phyloP scores from a whole-genome alignment of 1,140 invertebrate species.

The Acyrthosiphon pisum region DNA sequence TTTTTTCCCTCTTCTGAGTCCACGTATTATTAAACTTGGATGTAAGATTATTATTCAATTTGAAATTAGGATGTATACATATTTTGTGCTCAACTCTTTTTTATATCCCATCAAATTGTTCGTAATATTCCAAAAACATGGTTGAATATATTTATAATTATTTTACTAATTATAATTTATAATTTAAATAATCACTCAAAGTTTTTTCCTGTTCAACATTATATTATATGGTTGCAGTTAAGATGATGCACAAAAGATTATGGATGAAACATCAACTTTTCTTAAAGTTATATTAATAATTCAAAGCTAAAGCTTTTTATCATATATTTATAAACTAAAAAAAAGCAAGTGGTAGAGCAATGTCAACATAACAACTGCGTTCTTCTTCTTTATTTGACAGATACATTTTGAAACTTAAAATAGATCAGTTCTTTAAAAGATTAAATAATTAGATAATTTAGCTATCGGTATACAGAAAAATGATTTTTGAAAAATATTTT shows the following conservation, averaged over 20 bases:
- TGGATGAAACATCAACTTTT: conserved; percentile 20
- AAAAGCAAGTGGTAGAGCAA: not conserved
- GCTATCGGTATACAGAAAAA: not conserved
- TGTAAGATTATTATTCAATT: too few relatives aligned
- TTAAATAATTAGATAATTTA: not conserved
- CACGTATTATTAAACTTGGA: too few relatives aligned
- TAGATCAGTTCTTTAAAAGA: not conserved
- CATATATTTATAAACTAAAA: not conserved
- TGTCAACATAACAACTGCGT: not conserved
- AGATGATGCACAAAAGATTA: conserved; percentile 32
- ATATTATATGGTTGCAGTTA: not conserved
- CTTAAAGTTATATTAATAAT: conserved; percentile 34
- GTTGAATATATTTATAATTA: not conserved
- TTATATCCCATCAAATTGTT: not conserved
- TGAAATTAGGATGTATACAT: too few relatives aligned
- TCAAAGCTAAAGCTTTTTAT: not conserved
- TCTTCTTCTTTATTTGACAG: not conserved
- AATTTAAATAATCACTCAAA: conserved; percentile 16
- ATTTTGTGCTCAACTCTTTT: not conserved
- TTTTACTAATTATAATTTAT: not conserved
- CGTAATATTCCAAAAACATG: not conserved
- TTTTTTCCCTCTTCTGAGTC: too few relatives aligned
- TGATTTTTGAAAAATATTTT: not conserved
- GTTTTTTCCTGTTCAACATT: not conserved
- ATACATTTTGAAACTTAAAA: not conserved